Conservation (phyloP, 2,797 vertebrate genomes). For the Hydrocynus forskahlii region DNA sequence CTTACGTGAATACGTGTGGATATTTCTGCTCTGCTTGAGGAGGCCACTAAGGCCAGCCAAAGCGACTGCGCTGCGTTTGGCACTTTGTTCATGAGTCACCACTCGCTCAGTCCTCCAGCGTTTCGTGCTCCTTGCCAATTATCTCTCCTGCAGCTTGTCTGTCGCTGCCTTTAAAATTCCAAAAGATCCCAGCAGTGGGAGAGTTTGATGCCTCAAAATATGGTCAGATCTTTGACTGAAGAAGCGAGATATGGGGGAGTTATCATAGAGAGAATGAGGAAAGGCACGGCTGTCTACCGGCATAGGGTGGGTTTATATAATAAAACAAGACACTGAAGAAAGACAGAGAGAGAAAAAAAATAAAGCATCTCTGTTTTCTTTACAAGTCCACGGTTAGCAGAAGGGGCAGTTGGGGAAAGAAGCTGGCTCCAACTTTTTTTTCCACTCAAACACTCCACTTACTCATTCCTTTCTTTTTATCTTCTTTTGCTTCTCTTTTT, state of each 20-base stretch:
- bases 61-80: constrained; percentile 25
- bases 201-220: constrained; percentile 35
- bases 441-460: constrained; percentile 49
- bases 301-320: constrained; percentile 32
- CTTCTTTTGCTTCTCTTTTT: constrained; percentile 37
- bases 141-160: constrained; percentile 63
- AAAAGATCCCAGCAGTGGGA: constrained; percentile 49
- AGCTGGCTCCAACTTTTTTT: constrained; percentile 43
- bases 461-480: constrained; percentile 61
- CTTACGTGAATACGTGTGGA: background rate
- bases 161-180: constrained; percentile 59
- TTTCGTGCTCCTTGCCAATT: constrained; percentile 61
- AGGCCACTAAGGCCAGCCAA: constrained; percentile 35
- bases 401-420: constrained; percentile 29
- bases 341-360: constrained; percentile 10
- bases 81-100: constrained; percentile 63
- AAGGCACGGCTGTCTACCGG: constrained; percentile 29
- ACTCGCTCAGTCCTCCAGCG: constrained; percentile 49
- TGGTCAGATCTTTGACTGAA: constrained; percentile 50
- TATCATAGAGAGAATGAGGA: constrained; percentile 32
- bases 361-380: constrained; percentile 28
- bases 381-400: constrained; percentile 34
- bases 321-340: background rate
- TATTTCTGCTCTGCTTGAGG: constrained; percentile 1
- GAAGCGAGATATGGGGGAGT: constrained; percentile 27